A percentile compares a stretch with the other conserved stretches of the same genome.
Conservation (phyloP, 2,888 invertebrate genomes). For the Leptarthrus brevirostris region DNA sequence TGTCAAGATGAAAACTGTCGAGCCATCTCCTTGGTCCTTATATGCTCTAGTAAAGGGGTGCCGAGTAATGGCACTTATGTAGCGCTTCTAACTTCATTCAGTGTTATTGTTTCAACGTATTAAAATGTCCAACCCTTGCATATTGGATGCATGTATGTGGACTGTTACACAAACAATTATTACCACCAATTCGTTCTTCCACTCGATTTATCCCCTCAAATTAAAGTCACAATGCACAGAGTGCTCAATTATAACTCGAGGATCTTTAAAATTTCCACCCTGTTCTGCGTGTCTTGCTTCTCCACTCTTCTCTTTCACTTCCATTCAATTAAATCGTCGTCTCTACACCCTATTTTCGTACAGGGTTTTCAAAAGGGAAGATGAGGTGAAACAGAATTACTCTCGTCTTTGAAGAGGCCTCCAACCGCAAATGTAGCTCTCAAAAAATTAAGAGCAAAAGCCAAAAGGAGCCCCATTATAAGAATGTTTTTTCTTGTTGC, state of each 20-base stretch:
- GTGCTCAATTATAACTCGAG: conserved; percentile 48
- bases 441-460: conserved; percentile 49
- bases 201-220: conserved; percentile 48
- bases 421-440: conserved; percentile 48
- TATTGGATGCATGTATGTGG: conserved; percentile 4
- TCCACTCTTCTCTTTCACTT: conserved; percentile 12
- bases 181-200: conserved; percentile 46
- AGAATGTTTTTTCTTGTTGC: conserved; percentile 35
- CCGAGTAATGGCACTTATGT: conserved; percentile 28
- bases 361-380: conserved; percentile 20
- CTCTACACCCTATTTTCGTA: conserved; percentile 4
- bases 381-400: conserved; percentile 49
- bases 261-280: conserved; percentile 30
- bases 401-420: conserved; percentile 48
- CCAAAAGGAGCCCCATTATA: conserved; percentile 46
- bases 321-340: conserved; percentile 38
- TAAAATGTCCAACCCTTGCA: conserved; percentile 45
- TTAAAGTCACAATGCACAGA: conserved; percentile 49
- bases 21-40: conserved; percentile 3
- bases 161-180: conserved; percentile 35
- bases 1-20: conserved; percentile 37
- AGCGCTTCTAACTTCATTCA: conserved; percentile 23
- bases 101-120: conserved; percentile 39
- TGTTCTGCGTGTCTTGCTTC: neutral
- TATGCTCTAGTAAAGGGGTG: neutral